Evolutionary conservation across 2,888 invertebrate genomes (phyloP).

Genomic region (Crossocerus cetratus): DNA sequence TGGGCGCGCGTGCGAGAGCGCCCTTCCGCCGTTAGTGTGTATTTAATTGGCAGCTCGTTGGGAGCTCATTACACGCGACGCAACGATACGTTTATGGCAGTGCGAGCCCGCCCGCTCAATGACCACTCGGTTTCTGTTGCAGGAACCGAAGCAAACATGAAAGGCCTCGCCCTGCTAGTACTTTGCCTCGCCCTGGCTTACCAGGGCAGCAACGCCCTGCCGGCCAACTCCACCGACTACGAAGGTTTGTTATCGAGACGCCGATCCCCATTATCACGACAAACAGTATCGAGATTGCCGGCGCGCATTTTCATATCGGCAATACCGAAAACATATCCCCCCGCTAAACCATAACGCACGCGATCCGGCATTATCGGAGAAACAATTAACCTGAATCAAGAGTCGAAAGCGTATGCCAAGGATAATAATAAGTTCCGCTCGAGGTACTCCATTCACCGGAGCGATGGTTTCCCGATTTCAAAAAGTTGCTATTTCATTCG

Average conservation of each 20-base stretch:
- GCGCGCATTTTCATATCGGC: background rate
- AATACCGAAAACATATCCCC: background rate
- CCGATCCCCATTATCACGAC: background rate
- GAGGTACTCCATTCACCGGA: background rate
- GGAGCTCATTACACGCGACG: conserved; percentile 8
- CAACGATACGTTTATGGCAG: background rate
- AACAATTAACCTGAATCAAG: background rate
- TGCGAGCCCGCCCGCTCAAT: background rate
- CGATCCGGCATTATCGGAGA: background rate
- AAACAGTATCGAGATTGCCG: background rate
- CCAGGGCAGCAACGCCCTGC: conserved; percentile 40
- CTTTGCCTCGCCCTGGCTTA: conserved; percentile 40
- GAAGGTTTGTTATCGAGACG: conserved; percentile 57
- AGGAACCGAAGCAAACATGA: conserved; percentile 37
- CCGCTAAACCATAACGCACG: background rate
- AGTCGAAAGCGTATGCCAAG: background rate
- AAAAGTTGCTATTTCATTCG: background rate
- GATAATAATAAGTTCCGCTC: background rate
- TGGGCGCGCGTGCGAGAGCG: background rate
- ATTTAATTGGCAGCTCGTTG: background rate
- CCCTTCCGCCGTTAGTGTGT: background rate
- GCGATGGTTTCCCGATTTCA: background rate
- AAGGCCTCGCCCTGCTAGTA: conserved; percentile 29
- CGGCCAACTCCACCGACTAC: conserved; percentile 56
- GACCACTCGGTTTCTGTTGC: conserved; percentile 8